phyloP scores from a whole-genome alignment of 2,888 invertebrate genomes.

The Dryococelus australis region DNA sequence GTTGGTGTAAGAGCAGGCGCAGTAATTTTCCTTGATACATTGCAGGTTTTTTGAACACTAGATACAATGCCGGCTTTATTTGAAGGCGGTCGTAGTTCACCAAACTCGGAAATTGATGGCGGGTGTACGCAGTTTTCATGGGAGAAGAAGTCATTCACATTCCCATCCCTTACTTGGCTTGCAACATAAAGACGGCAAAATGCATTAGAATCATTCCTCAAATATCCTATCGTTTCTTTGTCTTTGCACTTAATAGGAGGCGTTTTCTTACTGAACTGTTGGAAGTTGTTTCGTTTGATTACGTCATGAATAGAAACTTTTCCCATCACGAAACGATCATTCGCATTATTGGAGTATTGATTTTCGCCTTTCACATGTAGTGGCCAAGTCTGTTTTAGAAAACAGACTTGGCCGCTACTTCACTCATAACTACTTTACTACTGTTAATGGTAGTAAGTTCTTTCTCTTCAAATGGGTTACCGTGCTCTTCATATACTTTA shows the following conservation, averaged over 20 bases:
- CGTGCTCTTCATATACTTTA: background rate
- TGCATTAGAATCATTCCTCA: background rate
- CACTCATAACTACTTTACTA: background rate
- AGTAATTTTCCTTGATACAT: background rate
- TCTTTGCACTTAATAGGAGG: background rate
- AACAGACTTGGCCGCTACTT: conserved; percentile 4
- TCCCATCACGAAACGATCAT: background rate
- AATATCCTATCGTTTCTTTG: background rate
- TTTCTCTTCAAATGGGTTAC: conserved; percentile 22
- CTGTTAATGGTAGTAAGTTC: background rate
- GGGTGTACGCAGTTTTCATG: conserved; percentile 24
- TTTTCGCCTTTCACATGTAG: background rate
- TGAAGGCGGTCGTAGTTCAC: background rate
- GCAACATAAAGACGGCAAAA: conserved; percentile 4
- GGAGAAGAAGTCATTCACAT: background rate
- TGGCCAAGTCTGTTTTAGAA: no score
- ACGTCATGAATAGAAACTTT: background rate
- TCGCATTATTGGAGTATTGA: background rate
- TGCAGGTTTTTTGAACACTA: no score
- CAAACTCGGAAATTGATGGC: conserved; percentile 12
- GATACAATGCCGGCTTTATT: conserved; percentile 7
- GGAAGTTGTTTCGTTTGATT: background rate
- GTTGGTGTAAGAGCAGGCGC: background rate
- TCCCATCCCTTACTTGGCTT: no score
- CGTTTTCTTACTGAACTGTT: background rate